These are phyloP conservation scores for Ceratosolen fusciceps DNA, from an alignment of 1,140 invertebrate species.

Conservation along the genomic window DNA sequence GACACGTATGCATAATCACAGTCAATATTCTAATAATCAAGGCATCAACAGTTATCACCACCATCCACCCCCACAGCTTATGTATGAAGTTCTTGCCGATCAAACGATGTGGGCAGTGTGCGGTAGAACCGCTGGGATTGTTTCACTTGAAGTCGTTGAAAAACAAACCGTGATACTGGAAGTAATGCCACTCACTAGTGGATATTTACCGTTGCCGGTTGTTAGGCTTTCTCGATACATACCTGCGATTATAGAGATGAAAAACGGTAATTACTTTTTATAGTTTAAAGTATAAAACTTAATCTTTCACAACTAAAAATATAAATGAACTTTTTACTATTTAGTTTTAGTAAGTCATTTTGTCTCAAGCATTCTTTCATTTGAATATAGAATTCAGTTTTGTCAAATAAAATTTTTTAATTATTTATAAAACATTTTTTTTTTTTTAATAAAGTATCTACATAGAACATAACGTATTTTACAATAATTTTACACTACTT, in stretches of 20 bases:
- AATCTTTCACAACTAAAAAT: too few species aligned
- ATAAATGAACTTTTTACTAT: too few species aligned
- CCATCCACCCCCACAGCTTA: constrained; percentile 77
- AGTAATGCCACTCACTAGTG: constrained; percentile 91
- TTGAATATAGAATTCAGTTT: too few species aligned
- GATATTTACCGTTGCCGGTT: constrained; percentile 88
- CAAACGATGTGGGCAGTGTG: constrained; percentile 93
- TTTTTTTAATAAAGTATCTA: too few species aligned
- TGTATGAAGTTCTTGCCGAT: constrained; percentile 94
- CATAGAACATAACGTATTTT: too few species aligned
- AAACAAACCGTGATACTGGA: constrained; percentile 86
- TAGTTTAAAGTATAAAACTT: neutral
- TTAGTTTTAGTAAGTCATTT: too few species aligned
- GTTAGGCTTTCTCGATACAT: constrained; percentile 94
- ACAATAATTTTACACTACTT: too few species aligned
- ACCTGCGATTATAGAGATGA: constrained; percentile 77
- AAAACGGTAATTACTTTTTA: constrained; percentile 72
- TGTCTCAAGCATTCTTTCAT: too few species aligned
- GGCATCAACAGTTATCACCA: constrained; percentile 60
- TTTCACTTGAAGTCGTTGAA: constrained; percentile 81
- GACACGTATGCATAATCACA: constrained; percentile 68
- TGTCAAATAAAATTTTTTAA: too few species aligned
- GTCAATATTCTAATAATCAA: constrained; percentile 68
- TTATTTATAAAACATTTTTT: too few species aligned
- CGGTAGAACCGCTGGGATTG: constrained; percentile 88